Evolutionary conservation across 2,113 vertebrate genomes (phyloP).

Genomic region (Cebidichthys violaceus): DNA sequence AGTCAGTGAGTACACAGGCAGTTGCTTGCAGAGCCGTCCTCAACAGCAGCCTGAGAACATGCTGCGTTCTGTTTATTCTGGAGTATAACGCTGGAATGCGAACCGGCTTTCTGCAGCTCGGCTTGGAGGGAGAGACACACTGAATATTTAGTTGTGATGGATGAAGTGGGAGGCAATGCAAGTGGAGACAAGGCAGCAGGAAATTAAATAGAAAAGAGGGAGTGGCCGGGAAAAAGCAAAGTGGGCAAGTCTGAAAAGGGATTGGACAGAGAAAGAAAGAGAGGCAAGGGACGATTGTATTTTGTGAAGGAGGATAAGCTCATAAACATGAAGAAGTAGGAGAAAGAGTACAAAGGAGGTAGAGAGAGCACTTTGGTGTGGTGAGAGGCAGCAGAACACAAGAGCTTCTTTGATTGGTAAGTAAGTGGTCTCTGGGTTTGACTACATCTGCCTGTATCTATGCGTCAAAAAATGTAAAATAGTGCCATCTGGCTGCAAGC

Average conservation of each 20-base stretch:
- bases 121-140: neutral
- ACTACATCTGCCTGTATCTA: slow-evolving; percentile 53
- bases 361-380: slow-evolving; percentile 34
- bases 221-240: slow-evolving; percentile 37
- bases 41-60: slow-evolving; percentile 15
- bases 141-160: slow-evolving; percentile 26
- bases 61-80: slow-evolving; percentile 26
- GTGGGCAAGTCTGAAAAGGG: slow-evolving; percentile 34
- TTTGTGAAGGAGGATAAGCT: slow-evolving; percentile 46
- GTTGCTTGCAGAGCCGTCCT: slow-evolving; percentile 1
- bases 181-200: slow-evolving; percentile 42
- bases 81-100: neutral
- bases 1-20: slow-evolving; percentile 15
- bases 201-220: slow-evolving; percentile 54
- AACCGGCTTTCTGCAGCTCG: neutral
- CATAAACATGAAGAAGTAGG: slow-evolving; percentile 39
- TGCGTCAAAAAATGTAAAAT: slow-evolving; percentile 60
- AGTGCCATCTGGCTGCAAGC: slow-evolving; percentile 81
- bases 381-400: slow-evolving; percentile 56
- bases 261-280: slow-evolving; percentile 13
- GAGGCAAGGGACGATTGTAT: slow-evolving; percentile 9
- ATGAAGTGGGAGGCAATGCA: slow-evolving; percentile 65
- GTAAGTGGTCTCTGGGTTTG: slow-evolving; percentile 64
- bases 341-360: slow-evolving; percentile 39
- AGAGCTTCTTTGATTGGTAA: slow-evolving; percentile 71